Base-by-base conservation (phyloP, 2,888 invertebrate species). In the Eulithis testata region DNA sequence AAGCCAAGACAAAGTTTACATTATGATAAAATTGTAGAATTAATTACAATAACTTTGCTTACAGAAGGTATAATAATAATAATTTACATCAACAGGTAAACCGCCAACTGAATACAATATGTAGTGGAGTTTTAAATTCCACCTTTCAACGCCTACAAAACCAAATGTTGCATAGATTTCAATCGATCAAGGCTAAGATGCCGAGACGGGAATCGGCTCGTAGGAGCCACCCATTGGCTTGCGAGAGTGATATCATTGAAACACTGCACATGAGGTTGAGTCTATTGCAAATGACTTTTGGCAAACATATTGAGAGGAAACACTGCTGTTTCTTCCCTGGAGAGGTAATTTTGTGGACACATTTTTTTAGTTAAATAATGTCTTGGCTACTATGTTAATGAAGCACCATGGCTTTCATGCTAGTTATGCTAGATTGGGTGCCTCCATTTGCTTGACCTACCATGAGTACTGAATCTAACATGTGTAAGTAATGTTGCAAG, bases 311-410 rank as follows among this genome's bases (percentile, higher is more conserved):
- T 83, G 98, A 98, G 86, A 94, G 97, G 77, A 97, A 97, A 83
- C 97, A 98, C 82, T 97, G 97, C 85, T 98, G 98, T 90, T 98
- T 98, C 89, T 98, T 98, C 83, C 97, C 98, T 54, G 98, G 98
- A 87, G 98, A 97, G 94, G 97, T 97, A 93, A 94, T 44, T 43
- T 57, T 4, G 8, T 47, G 21, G 49, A 21, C 21, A 11, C 21
- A 49, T 9, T 21, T 9, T 49, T 49, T 49, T 49, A 3, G 14
- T 14, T 14, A 47, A 7, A 44, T 44, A 14, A 47, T 8, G 0
- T 8, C 3, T 3, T 3, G 14, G 6, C 14, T 47, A 47, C 4
- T 47, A 47, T 12, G 3, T 8, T 47, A 8, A 14, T 47, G 12
- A 21, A 47, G 6, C 5, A 47, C 7, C 47, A 3, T 8, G 47